These are phyloP conservation scores for Pecten maximus DNA, from an alignment of 2,888 invertebrate species.

Conservation along the genomic window DNA sequence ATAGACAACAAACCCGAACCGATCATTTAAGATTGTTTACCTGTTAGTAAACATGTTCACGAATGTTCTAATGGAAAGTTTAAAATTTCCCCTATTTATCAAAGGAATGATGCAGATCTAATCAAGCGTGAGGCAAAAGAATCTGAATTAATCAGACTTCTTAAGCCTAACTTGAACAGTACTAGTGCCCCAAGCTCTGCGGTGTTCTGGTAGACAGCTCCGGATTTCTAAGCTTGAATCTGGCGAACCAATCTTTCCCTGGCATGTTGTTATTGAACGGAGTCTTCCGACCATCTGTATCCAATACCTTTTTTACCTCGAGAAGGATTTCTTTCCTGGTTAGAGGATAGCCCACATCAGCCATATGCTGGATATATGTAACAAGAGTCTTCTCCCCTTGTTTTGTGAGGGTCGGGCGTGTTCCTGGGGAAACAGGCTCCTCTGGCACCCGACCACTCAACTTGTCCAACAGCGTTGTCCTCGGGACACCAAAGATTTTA, in stretches of 20 bases:
- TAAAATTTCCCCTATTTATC: too few species aligned
- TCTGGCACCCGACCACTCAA: neutral
- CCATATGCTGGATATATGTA: slow-evolving; percentile 33
- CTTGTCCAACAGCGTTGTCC: slow-evolving; percentile 1
- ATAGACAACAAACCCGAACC: too few species aligned
- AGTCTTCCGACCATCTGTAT: slow-evolving; percentile 39
- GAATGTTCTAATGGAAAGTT: too few species aligned
- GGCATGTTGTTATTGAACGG: slow-evolving; percentile 47
- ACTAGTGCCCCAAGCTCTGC: neutral
- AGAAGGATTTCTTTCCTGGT: slow-evolving; percentile 33
- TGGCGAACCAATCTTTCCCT: slow-evolving; percentile 42
- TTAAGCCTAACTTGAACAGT: too few species aligned
- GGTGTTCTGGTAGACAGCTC: slow-evolving; percentile 11
- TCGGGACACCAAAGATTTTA: neutral
- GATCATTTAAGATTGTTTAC: too few species aligned
- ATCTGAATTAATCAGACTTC: too few species aligned
- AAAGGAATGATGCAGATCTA: too few species aligned
- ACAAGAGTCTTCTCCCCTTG: slow-evolving; percentile 13
- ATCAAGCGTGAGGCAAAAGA: too few species aligned
- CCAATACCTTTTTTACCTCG: slow-evolving; percentile 43
- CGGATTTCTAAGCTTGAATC: neutral
- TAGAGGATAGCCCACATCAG: slow-evolving; percentile 44
- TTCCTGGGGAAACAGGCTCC: neutral
- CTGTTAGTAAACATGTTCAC: too few species aligned
- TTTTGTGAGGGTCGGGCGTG: neutral